Evolutionary conservation across 2,888 invertebrate species (phyloP).

Genomic region (Nomada lathburiana): DNA sequence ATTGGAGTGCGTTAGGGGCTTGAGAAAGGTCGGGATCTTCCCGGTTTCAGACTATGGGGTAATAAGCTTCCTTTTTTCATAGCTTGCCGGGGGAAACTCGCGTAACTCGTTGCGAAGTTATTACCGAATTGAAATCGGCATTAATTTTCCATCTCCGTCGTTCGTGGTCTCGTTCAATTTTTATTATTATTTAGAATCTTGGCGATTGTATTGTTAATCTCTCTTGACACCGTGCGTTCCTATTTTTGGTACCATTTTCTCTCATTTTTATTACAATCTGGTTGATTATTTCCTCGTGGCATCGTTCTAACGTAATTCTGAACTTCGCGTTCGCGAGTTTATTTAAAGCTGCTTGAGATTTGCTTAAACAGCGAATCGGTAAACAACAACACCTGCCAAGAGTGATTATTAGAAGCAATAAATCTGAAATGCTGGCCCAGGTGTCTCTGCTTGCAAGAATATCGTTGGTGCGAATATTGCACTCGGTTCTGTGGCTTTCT

Average conservation of each 20-base stretch:
- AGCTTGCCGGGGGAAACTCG: not conserved
- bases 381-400: slow-evolving; percentile 29
- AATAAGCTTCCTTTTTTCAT: not conserved
- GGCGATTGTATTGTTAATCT: too few species aligned
- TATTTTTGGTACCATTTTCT: too few species aligned
- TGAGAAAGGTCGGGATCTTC: slow-evolving; percentile 62
- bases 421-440: not conserved
- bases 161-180: not conserved
- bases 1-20: slow-evolving; percentile 55
- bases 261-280: too few species aligned
- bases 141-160: not conserved
- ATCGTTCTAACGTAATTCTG: too few species aligned
- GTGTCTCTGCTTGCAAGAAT: too few species aligned
- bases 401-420: slow-evolving; percentile 12
- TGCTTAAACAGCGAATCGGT: slow-evolving; percentile 27
- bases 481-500: not conserved
- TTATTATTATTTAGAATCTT: too few species aligned
- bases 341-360: slow-evolving; percentile 26
- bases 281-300: too few species aligned
- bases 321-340: not conserved
- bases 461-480: too few species aligned
- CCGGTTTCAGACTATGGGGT: slow-evolving; percentile 16
- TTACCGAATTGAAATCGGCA: too few species aligned
- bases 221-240: too few species aligned
- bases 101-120: slow-evolving; percentile 1